These are phyloP conservation scores for Scatophagus argus DNA, from an alignment of 2,113 vertebrate species.

Conservation along the genomic window DNA sequence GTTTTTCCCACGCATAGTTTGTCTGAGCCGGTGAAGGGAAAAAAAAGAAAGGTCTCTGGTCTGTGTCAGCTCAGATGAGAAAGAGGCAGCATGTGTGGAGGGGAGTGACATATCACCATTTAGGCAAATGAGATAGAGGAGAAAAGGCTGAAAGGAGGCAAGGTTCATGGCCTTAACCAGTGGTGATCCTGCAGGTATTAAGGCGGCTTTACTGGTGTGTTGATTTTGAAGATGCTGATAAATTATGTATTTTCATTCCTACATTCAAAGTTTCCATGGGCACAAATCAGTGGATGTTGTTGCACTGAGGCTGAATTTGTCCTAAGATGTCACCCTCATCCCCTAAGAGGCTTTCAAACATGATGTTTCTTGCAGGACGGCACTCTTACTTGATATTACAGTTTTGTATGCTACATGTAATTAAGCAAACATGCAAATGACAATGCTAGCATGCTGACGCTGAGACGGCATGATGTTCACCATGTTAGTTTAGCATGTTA, in stretches of 20 bases:
- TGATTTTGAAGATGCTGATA: not conserved
- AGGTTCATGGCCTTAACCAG: slow-evolving; percentile 42
- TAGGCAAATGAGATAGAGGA: slow-evolving; percentile 63
- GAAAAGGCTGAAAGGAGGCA: slow-evolving; percentile 33
- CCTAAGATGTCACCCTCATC: no score
- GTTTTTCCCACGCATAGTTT: slow-evolving; percentile 79
- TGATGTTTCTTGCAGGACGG: not conserved
- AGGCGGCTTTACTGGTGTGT: not conserved
- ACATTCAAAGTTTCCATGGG: not conserved
- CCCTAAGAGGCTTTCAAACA: no score
- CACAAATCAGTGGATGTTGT: not conserved
- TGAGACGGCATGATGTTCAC: no score
- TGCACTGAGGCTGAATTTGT: not conserved
- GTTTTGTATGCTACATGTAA: not conserved
- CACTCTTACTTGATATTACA: not conserved
- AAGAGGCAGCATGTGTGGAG: slow-evolving; percentile 56
- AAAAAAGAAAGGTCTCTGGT: slow-evolving; percentile 58
- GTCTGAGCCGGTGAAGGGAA: slow-evolving; percentile 55
- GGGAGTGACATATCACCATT: slow-evolving; percentile 50
- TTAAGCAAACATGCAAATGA: not conserved
- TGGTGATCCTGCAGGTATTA: slow-evolving; percentile 34
- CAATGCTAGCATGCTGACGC: not conserved
- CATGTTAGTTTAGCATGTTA: not conserved
- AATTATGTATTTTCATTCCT: not conserved
- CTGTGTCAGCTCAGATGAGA: slow-evolving; percentile 66